Evolutionary conservation across 2,888 invertebrate species (phyloP).

Genomic region (Drosophila mettleri): DNA sequence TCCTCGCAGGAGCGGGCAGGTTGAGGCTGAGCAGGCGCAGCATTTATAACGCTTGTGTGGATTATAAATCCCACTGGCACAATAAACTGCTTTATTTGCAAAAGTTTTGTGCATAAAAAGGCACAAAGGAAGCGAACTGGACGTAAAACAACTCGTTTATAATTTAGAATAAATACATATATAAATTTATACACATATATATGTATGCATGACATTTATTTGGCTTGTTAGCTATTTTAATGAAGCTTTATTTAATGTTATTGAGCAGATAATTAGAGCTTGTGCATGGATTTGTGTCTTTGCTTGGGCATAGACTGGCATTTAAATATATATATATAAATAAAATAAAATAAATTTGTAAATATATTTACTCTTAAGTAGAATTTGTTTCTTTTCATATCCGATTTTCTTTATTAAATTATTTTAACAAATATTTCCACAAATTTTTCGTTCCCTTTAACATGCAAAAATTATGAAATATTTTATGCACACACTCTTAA

Average conservation of each 20-base stretch:
- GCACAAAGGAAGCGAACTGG: neutral
- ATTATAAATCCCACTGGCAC: conserved; percentile 75
- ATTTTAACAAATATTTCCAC: neutral
- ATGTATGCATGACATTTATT: conserved; percentile 28
- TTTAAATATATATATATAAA: too few species aligned
- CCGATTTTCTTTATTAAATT: too few species aligned
- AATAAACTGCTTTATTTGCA: conserved; percentile 80
- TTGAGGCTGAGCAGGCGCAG: neutral
- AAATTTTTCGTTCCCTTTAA: neutral
- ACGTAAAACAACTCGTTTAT: conserved; percentile 5
- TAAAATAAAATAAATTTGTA: too few species aligned
- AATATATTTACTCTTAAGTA: too few species aligned
- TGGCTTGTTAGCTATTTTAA: conserved; percentile 33
- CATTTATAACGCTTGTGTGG: conserved; percentile 80
- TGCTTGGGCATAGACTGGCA: too few species aligned
- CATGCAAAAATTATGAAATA: neutral
- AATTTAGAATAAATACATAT: conserved; percentile 17
- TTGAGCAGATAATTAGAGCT: conserved; percentile 3
- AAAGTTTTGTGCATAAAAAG: conserved; percentile 60
- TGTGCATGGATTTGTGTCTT: too few species aligned
- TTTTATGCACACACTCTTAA: neutral
- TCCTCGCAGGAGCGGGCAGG: conserved; percentile 3
- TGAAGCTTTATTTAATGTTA: conserved; percentile 11
- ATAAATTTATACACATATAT: conserved; percentile 3
- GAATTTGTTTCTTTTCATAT: too few species aligned